Conservation (phyloP, 2,113 vertebrate genomes). For the Alouatta palliata region DNA sequence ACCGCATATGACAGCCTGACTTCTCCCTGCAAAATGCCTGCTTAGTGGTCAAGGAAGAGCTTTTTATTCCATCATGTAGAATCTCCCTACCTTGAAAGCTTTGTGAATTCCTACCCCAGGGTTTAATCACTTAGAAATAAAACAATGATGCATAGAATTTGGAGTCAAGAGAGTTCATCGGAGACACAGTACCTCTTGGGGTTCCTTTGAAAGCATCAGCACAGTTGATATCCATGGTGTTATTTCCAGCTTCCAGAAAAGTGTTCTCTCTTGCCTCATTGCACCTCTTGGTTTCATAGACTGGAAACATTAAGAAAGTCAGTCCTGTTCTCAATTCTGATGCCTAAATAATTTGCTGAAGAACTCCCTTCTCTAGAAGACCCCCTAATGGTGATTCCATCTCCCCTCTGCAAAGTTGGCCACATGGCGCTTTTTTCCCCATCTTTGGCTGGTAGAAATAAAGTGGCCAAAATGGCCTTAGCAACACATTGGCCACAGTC, state of each 20-base stretch:
- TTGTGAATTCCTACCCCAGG: neutral
- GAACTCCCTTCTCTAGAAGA: neutral
- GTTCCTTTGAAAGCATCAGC: neutral
- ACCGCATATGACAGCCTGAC: too few species aligned
- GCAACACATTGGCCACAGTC: neutral
- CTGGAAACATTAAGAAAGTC: conserved; percentile 39
- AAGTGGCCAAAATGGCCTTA: neutral
- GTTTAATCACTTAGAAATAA: neutral
- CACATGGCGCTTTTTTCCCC: neutral
- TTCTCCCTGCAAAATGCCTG: neutral
- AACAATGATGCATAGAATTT: neutral
- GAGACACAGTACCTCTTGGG: neutral
- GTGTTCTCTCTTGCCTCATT: neutral
- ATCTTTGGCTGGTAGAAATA: neutral
- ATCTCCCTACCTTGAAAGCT: neutral
- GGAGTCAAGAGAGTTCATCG: neutral
- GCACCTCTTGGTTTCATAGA: conserved; percentile 68
- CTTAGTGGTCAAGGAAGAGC: too few species aligned
- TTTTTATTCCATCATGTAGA: neutral
- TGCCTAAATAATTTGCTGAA: neutral
- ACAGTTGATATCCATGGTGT: conserved; percentile 58
- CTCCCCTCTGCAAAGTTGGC: neutral
- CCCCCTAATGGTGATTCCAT: neutral
- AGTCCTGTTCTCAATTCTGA: neutral
- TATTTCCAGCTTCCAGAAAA: conserved; percentile 69